Evolutionary conservation across 2,797 vertebrate species (phyloP).

Genomic region (Psittacula derbiana): DNA sequence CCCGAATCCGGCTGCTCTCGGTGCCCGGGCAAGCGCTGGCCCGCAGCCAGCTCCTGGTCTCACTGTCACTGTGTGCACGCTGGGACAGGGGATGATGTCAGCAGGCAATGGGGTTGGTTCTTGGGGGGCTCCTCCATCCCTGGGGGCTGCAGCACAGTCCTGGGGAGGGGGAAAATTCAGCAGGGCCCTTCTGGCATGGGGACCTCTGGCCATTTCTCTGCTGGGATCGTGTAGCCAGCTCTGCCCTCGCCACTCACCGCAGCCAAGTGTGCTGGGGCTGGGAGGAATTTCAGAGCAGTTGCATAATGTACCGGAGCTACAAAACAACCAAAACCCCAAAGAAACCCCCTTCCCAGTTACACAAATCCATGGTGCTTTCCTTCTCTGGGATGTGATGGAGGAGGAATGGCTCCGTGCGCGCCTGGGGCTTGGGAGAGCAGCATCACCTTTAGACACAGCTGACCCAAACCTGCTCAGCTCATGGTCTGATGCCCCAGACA

Average conservation of each 20-base stretch:
- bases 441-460: fast-evolving
- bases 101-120: fast-evolving
- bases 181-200: background rate
- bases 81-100: background rate
- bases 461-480: background rate
- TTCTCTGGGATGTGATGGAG: background rate
- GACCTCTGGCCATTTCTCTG: background rate
- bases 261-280: background rate
- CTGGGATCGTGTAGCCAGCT: background rate
- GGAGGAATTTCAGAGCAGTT: background rate
- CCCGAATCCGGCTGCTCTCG: background rate
- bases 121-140: background rate
- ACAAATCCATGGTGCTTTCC: background rate
- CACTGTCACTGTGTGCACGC: background rate
- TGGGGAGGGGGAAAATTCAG: background rate
- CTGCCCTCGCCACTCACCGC: background rate
- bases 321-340: background rate
- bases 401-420: background rate
- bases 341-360: background rate
- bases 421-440: background rate
- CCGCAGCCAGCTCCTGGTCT: background rate
- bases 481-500: background rate
- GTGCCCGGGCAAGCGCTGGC: background rate
- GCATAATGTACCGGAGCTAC: background rate
- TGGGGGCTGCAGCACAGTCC: background rate